Percentiles rank a stretch among this genome's conserved stretches.
Conservation (phyloP, 2,797 vertebrate species). For the Tokudaia tokunoshimensis region DNA sequence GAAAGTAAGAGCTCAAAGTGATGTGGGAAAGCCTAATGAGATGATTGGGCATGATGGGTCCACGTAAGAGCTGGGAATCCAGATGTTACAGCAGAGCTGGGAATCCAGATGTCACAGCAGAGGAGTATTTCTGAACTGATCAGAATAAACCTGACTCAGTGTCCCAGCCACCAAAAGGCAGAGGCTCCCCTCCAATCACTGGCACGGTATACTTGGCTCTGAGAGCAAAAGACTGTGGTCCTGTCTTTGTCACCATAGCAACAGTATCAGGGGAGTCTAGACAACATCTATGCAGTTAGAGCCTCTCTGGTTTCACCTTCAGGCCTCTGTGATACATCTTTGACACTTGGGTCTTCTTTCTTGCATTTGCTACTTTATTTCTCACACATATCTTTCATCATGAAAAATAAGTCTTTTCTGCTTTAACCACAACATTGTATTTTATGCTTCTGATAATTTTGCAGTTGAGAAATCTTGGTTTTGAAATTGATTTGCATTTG, state of each 20-base stretch:
- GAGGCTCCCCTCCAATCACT: accelerated
- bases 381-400: not conserved
- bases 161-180: not conserved
- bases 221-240: not conserved
- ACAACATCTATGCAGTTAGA: accelerated
- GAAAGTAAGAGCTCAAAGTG: not conserved
- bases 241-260: not conserved
- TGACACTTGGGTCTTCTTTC: not conserved
- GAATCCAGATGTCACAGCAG: not conserved
- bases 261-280: not conserved
- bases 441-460: not conserved
- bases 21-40: not conserved
- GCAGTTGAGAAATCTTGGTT: not conserved
- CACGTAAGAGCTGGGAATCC: not conserved
- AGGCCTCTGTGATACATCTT: not conserved
- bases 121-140: not conserved
- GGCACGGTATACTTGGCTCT: not conserved
- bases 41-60: not conserved
- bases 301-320: accelerated
- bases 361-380: not conserved
- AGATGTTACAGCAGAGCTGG: no score
- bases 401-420: not conserved
- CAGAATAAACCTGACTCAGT: not conserved
- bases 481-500: constrained; percentile 29
- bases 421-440: not conserved